A percentile compares a stretch with the other conserved stretches of the same genome.
These are phyloP conservation scores for Cladopsammia gracilis DNA, from an alignment of 64 coral and sea anemone genomes.

Conservation along the genomic window DNA sequence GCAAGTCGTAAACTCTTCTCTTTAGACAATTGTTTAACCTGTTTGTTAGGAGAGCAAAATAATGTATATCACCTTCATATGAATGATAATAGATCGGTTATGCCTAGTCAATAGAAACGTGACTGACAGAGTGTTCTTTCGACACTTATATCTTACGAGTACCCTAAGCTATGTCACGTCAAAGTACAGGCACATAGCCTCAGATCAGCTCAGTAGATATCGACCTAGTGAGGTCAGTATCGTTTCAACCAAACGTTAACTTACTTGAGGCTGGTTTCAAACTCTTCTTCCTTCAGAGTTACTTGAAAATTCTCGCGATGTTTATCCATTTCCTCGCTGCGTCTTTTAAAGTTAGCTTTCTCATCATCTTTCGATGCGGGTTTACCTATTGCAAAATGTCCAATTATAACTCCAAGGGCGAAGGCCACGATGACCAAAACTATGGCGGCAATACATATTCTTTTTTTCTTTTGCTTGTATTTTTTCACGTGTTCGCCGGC, in stretches of 20 bases:
- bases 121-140: too few species aligned
- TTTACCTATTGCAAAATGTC: slow-evolving; percentile 45
- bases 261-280: slow-evolving; percentile 11
- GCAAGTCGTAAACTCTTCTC: too few species aligned
- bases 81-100: too few species aligned
- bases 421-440: slow-evolving; percentile 30
- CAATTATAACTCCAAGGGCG: slow-evolving; percentile 64
- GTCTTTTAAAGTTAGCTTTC: neutral
- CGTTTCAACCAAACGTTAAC: neutral
- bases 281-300: neutral
- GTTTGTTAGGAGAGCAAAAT: too few species aligned
- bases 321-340: neutral
- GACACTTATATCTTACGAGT: too few species aligned
- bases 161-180: too few species aligned
- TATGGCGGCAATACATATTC: slow-evolving; percentile 23
- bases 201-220: too few species aligned
- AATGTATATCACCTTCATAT: too few species aligned
- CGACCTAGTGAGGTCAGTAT: too few species aligned
- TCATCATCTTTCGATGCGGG: neutral
- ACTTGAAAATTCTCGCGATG: slow-evolving; percentile 13
- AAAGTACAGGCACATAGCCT: too few species aligned
- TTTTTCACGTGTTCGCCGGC: neutral
- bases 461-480: neutral
- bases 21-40: too few species aligned
- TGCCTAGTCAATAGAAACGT: too few species aligned